These are phyloP conservation scores for Nesogale talazaci DNA, from an alignment of 2,113 vertebrate genomes.

Conservation along the genomic window DNA sequence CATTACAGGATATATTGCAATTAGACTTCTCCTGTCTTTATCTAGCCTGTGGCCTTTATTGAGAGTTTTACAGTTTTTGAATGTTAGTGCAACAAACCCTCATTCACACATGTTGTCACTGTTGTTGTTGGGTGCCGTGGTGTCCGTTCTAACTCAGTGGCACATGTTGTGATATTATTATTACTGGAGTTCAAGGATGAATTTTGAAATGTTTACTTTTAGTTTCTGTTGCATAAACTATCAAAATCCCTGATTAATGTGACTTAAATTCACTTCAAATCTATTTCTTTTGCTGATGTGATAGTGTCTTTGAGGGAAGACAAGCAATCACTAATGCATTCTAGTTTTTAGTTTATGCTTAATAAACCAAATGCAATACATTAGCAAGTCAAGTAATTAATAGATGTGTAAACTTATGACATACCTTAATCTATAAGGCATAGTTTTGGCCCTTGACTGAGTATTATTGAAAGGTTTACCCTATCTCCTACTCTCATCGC, in stretches of 20 bases:
- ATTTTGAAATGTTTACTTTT: conserved; percentile 84
- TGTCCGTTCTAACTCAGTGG: conserved; percentile 74
- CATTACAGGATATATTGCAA: conserved; percentile 86
- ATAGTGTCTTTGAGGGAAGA: conserved; percentile 61
- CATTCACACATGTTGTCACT: too few species aligned
- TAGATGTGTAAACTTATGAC: conserved; percentile 44
- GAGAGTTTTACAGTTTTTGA: conserved; percentile 74
- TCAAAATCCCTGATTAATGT: conserved; percentile 82
- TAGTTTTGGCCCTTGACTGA: too few species aligned
- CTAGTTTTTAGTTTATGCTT: not conserved
- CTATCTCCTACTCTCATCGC: too few species aligned
- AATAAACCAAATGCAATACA: conserved; percentile 62
- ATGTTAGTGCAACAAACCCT: not conserved
- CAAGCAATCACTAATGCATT: conserved; percentile 16
- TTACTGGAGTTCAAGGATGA: conserved; percentile 75
- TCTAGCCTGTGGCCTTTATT: conserved; percentile 82
- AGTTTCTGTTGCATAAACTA: conserved; percentile 83
- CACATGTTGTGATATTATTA: conserved; percentile 81
- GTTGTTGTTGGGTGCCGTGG: too few species aligned
- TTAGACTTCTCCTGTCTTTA: conserved; percentile 85
- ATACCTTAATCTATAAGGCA: too few species aligned
- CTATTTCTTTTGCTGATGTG: conserved; percentile 73
- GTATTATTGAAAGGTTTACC: too few species aligned
- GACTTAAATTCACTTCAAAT: conserved; percentile 81
- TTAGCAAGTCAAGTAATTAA: conserved; percentile 41